Base-by-base conservation (phyloP, 2,113 vertebrate genomes). In the Lophura nycthemera region DNA sequence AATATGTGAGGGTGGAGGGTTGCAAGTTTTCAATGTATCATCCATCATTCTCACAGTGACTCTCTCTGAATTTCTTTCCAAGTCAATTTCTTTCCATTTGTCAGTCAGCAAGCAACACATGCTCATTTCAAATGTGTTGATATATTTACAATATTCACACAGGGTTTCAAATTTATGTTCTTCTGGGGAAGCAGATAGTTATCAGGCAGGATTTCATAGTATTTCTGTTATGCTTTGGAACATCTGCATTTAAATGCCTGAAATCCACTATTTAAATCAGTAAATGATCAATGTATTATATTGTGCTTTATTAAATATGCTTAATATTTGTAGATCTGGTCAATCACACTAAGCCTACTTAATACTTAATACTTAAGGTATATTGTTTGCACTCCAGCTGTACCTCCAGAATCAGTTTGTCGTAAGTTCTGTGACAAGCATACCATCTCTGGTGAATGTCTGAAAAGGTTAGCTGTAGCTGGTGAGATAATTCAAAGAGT, bases 1-100 rank as follows among this genome's bases (percentile, higher is more conserved):
- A 21, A 32, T 61, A 21, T 1, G 2, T 45, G 57, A 60, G 16
- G 32, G 25, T 1, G 2, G 13, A 36, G 8, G 20, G 2, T 12
- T 60, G n/a, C 27, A 52, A 27, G 17, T 59, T 60, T 60, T 66
- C 36, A 10, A 4, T 27, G 6, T 50, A 36, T 36, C 9, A 9
- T 36, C 6, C 48, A 10, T 18, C 43, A 43, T 7, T 32, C 10
- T 38, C 3, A 40, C 16, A 67, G 42, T 1, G 0, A 10, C 67
- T 13, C 13, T 34, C 6, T 48, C 30, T 73, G 19, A 66, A 52
- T 81, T 59, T 43, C 16, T 66, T 42, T 48, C 65, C 6, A 48
- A 11, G 11, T 52, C 8, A 48, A 11, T 8, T 60, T 36, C 59
- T 74, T 36, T 60, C 21, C 5, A 43, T 60, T 25, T 67, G 17